These are phyloP conservation scores for Syngnathoides biaculeatus DNA, from an alignment of 2,113 vertebrate species.

Conservation along the genomic window DNA sequence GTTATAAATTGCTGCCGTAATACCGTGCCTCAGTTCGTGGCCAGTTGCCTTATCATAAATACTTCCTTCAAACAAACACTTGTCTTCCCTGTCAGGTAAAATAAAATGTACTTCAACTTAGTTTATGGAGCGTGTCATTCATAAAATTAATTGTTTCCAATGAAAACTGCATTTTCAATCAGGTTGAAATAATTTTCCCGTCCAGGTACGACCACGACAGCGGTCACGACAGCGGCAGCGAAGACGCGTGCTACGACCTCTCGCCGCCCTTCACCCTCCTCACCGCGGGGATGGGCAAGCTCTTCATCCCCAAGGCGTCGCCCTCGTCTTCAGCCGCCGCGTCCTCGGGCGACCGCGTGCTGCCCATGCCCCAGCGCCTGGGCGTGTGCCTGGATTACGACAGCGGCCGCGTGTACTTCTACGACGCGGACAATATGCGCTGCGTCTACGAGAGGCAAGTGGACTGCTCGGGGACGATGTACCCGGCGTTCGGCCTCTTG, in stretches of 20 bases:
- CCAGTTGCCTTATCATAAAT: no score
- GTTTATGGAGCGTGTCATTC: no score
- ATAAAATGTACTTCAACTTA: no score
- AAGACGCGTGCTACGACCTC: slow-evolving; percentile 84
- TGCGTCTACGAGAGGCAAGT: slow-evolving; percentile 90
- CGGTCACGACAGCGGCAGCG: slow-evolving; percentile 96
- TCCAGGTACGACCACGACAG: slow-evolving; percentile 93
- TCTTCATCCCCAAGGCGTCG: slow-evolving; percentile 85
- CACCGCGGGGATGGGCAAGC: slow-evolving; percentile 90
- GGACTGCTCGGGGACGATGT: slow-evolving; percentile 91
- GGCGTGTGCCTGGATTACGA: slow-evolving; percentile 92
- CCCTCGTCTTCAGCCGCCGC: slow-evolving; percentile 70
- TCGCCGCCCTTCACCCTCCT: slow-evolving; percentile 88
- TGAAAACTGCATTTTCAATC: neutral
- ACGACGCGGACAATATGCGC: slow-evolving; percentile 83
- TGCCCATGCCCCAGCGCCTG: slow-evolving; percentile 83
- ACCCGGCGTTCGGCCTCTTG: slow-evolving; percentile 91
- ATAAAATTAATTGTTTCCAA: neutral
- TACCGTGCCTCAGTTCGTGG: no score
- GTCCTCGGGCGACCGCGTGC: slow-evolving; percentile 74
- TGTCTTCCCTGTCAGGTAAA: no score
- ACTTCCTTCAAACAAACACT: no score
- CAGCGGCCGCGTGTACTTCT: slow-evolving; percentile 84
- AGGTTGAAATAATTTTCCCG: neutral
- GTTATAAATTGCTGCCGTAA: no score